Percentiles rank a stretch among this genome's conserved stretches.
Conservation (phyloP, 2,888 invertebrate genomes). For the Bugulina stolonifera region DNA sequence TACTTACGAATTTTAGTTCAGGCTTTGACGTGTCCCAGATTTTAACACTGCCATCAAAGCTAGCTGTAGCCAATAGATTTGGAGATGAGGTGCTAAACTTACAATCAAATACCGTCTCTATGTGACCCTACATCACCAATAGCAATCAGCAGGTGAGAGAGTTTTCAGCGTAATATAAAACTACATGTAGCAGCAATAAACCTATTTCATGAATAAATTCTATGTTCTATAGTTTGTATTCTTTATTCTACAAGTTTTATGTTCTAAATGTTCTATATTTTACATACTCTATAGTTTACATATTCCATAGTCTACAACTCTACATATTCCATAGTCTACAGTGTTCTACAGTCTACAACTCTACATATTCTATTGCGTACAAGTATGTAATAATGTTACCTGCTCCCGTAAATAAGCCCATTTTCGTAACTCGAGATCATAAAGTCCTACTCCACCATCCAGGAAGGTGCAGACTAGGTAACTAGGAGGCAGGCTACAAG, state of each 20-base stretch:
- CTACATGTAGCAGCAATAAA: too few species aligned
- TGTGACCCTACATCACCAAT: constrained; percentile 49
- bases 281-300: neutral
- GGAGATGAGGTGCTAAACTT: constrained; percentile 46
- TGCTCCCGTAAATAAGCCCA: constrained; percentile 54
- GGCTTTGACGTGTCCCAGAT: constrained; percentile 44
- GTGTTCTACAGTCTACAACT: neutral
- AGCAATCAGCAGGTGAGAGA: neutral
- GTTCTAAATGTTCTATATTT: too few species aligned
- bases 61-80: constrained; percentile 52
- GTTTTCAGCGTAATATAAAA: too few species aligned
- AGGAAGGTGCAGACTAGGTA: constrained; percentile 50
- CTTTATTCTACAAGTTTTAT: too few species aligned
- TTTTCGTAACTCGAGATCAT: constrained; percentile 48
- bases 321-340: neutral
- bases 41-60: constrained; percentile 55
- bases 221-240: too few species aligned
- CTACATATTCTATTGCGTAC: neutral
- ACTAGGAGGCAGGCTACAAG: neutral
- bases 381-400: constrained; percentile 34
- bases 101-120: constrained; percentile 56
- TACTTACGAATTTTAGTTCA: neutral
- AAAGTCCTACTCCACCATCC: constrained; percentile 55
- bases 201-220: too few species aligned
- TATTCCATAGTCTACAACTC: neutral